Conservation (phyloP, 2,888 invertebrate genomes). For the Dicroscelio sp. region DNA sequence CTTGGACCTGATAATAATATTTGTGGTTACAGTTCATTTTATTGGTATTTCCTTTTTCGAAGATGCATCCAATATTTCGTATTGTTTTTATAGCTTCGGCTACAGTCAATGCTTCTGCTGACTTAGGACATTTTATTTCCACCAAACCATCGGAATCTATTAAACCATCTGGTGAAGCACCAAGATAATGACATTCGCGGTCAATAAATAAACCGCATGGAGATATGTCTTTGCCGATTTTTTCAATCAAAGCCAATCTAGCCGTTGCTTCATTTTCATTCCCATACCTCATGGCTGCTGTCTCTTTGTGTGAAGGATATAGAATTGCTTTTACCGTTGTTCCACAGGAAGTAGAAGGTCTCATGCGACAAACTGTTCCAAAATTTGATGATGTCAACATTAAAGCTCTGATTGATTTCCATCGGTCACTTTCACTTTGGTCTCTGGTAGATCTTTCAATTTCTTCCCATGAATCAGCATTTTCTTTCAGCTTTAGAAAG, state of each 20-base stretch:
- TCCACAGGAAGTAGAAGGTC: background rate
- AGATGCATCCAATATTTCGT: background rate
- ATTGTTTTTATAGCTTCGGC: background rate
- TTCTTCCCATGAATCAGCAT: slow-evolving; percentile 30
- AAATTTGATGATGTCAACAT: slow-evolving; percentile 82
- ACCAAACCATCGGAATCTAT: slow-evolving; percentile 69
- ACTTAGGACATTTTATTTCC: slow-evolving; percentile 43
- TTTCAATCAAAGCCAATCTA: background rate
- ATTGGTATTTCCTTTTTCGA: background rate
- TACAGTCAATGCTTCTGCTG: background rate
- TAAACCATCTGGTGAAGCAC: slow-evolving; percentile 73
- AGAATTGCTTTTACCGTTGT: slow-evolving; percentile 1
- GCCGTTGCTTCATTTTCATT: slow-evolving; percentile 15
- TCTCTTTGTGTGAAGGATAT: background rate
- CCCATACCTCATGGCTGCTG: slow-evolving; percentile 38
- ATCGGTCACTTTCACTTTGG: slow-evolving; percentile 59
- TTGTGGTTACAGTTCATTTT: background rate
- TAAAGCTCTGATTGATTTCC: slow-evolving; percentile 59
- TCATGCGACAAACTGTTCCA: background rate
- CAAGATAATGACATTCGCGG: slow-evolving; percentile 50
- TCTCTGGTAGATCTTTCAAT: slow-evolving; percentile 14
- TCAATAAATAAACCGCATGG: slow-evolving; percentile 66
- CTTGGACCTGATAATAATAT: background rate
- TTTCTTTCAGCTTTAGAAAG: background rate
- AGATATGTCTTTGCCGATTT: background rate